Evolutionary conservation across 2,888 invertebrate species (phyloP), one percentile per base, ranked within the genome.

Genomic region (Drosophila differens): DNA sequence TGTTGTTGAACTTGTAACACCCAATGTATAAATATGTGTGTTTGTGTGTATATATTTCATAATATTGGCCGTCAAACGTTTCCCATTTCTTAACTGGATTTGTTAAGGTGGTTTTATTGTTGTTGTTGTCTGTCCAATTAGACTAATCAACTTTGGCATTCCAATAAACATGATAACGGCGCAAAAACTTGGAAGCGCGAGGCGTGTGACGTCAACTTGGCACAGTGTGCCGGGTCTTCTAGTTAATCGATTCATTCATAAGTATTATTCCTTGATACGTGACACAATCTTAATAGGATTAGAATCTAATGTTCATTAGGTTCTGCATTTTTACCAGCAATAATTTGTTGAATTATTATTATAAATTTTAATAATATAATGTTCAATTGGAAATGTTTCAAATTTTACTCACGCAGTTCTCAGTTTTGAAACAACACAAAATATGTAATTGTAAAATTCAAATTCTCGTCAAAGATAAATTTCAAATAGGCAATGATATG

Each of bases 1-100:
- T 74, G 79, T n/a, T 51, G 51, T 22, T 74, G 70, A 78, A 79
- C 77, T 67, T 70, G 74, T 79, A 79, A 74, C 65, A 74, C 58
- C 64, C 35, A 41, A 19, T 30, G 22, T 14, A 28, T 22, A 9
- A 30, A 22, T n/a, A 22, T 22, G 5, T 0, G n/a, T 64, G 9
- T 14, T 37, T 47, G 19, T 49, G 16, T 35, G 33, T 35, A 25
- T 63, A 58, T 63, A 10, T 10, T 35, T 19, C 6, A 39, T 37
- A 47, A 57, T 32, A 12, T 4, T 32, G 37, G 6, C 59, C 32
- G 47, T n/a, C 49, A 16, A 25, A 9, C 47, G 47, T 28, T 55
- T 39, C 37, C 14, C 39, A 39, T 28, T 30, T 30, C 14, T 39
- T 30, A 25, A 39, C 28, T 19, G 37, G 37, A 28, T 37, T 37